A percentile compares a stretch with the other conserved stretches of the same genome.
These are phyloP conservation scores for Torymus aiolomorphi DNA, from an alignment of 2,888 invertebrate genomes.

Conservation along the genomic window DNA sequence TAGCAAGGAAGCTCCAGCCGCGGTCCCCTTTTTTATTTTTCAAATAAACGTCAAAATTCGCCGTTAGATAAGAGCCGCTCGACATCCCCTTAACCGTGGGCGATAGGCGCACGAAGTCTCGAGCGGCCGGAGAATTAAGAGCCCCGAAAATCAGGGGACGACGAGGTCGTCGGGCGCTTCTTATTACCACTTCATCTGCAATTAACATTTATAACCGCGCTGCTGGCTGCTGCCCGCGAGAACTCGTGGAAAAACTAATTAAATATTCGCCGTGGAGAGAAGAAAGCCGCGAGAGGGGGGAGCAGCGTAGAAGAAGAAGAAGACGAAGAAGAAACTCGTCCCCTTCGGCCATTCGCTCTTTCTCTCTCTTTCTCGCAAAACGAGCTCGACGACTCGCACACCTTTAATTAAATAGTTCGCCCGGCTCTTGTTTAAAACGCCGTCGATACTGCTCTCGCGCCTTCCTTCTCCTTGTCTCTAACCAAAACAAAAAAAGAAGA, in stretches of 20 bases:
- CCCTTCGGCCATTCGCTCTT: slow-evolving; percentile 5
- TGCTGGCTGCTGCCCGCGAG: slow-evolving; percentile 45
- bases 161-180: slow-evolving; percentile 60
- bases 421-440: not conserved
- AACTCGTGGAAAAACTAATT: slow-evolving; percentile 74
- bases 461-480: not conserved
- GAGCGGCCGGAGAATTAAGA: slow-evolving; percentile 61
- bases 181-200: slow-evolving; percentile 76
- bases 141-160: slow-evolving; percentile 58
- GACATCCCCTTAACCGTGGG: too few species aligned
- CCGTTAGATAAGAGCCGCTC: too few species aligned
- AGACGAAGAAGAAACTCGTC: slow-evolving; percentile 5
- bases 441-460: not conserved
- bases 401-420: slow-evolving; percentile 58
- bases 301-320: slow-evolving; percentile 23
- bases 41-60: too few species aligned
- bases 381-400: slow-evolving; percentile 31
- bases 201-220: slow-evolving; percentile 75
- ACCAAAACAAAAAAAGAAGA: not conserved
- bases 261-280: slow-evolving; percentile 70
- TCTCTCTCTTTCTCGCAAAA: slow-evolving; percentile 3
- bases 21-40: too few species aligned
- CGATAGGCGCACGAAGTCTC: not conserved
- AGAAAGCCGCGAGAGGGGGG: slow-evolving; percentile 57
- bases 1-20: too few species aligned